Evolutionary conservation across 2,797 vertebrate species (phyloP), one percentile per base, ranked within the genome.

Genomic region (Phrynocephalus vlangalii): DNA sequence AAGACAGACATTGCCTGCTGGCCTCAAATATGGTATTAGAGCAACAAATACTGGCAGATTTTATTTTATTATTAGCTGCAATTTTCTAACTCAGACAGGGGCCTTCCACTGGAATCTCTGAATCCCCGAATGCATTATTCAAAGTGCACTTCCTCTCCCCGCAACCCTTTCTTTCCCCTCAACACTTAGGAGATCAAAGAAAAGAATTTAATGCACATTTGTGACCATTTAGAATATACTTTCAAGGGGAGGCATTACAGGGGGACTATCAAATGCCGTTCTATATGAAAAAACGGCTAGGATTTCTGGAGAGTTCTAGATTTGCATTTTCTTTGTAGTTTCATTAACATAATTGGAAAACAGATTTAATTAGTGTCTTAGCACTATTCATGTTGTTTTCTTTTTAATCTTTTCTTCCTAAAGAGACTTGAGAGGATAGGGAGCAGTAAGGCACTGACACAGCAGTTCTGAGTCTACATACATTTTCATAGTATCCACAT

Each of bases 281-380:
- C 63, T 93, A 68, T 24, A 87, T 91, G 91, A 93, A 90, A 72
- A 75, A 94, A 94, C 56, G 28, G 71, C 87, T 92, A 92, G 91
- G 89, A 93, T 94, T 95, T 95, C 94, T 94, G 87, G 91, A 96
- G 94, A 91, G 83, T 90, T 94, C 90, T 91, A 88, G 79, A 95
- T 95, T 96, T 95, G 93, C 94, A 95, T 96, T 93, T 94, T 90
- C 95, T 96, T 96, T 95, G 94, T 95, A 95, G 90, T 94, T 95
- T 90, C 86, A 93, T 95, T 95, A 94, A 84, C 93, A 94, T 96
- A 94, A 96, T 94, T 94, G 79, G 50, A 94, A 94, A 95, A 90
- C 91, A 95, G 92, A 87, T 89, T 90, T 95, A 94, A 96, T 94
- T 96, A 96, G 89, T 93, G 93, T 91, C 91, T 93, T 91, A 94